Base-by-base conservation (phyloP, 2,888 invertebrate genomes). In the Apamea anceps region DNA sequence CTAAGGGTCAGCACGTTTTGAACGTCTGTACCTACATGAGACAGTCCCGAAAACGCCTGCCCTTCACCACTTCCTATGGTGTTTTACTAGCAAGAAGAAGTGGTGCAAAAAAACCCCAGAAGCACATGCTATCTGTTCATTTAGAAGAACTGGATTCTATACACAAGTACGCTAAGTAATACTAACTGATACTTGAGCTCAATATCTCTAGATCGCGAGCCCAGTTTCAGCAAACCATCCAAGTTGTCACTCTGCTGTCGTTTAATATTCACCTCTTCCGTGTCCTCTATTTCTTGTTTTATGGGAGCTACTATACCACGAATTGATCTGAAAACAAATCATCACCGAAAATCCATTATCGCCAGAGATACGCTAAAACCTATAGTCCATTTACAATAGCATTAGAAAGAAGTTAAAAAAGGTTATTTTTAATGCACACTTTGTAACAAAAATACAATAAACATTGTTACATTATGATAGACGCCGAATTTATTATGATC, bases 211-310 rank as follows among this genome's bases (percentile, higher is more conserved):
- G 97, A 97, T 25, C 97, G 94, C 84, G 93, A 96, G 0, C 95
- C 93, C 76, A 97, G 96, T 1, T 94, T 95, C 87, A 97, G 93
- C 45, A 95, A 91, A 82, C 97, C 87, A 60, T 95, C 98, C 51
- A 98, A 89, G 81, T 97, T 97, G 90, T 98, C 97, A 88, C 97
- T 98, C 89, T 97, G 97, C 82, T 97, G 96, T 87, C 95, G 97
- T 82, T 97, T 94, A 85, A 93, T 94, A 54, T 92, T 91, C 93
- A 97, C 95, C 91, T 98, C 97, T 21, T 95, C 94, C 72, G 97
- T 96, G 12, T 97, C 97, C 92, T 98, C 98, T 28, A 99, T 94
- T 94, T 98, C 98, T 48, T 97, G 96, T 42, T 97, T 96, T 68
- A 99, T 97, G 0, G 98, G 98, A 4, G 96, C 95, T 60, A 98